Conservation (phyloP, 1,140 invertebrate genomes). For the Antheraea mylitta region DNA sequence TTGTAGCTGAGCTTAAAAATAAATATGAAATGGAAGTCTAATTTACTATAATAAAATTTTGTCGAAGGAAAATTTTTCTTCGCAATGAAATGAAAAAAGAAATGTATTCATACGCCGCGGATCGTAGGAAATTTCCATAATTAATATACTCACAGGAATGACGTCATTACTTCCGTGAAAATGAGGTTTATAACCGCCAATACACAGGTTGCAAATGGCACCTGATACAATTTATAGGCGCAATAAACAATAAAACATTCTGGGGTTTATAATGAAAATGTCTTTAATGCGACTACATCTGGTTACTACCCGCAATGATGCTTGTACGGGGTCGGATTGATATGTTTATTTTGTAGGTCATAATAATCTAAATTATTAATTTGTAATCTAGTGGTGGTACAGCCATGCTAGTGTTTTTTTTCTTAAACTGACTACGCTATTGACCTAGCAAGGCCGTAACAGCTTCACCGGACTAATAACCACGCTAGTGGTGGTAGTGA, state of each 20-base stretch:
- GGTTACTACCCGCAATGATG: not conserved
- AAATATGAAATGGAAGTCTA: too few relatives aligned
- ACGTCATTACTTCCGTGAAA: not conserved
- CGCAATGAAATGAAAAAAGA: not conserved
- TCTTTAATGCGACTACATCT: not conserved
- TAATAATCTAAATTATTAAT: too few relatives aligned
- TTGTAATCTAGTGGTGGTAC: too few relatives aligned
- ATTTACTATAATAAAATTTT: too few relatives aligned
- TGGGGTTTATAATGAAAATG: not conserved
- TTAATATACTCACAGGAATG: not conserved
- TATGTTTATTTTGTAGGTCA: too few relatives aligned
- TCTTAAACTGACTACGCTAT: too few relatives aligned
- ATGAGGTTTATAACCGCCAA: not conserved
- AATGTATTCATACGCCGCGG: not conserved
- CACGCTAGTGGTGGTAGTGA: too few relatives aligned
- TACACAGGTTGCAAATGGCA: not conserved
- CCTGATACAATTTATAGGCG: not conserved
- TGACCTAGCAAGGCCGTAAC: too few relatives aligned
- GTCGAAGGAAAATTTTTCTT: not conserved
- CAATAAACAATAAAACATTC: not conserved
- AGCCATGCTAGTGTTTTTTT: too few relatives aligned
- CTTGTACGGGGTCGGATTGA: not conserved
- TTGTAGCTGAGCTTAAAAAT: too few relatives aligned
- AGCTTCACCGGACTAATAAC: too few relatives aligned
- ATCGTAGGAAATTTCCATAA: not conserved